Conservation (phyloP, 1,140 invertebrate genomes). For the Heliothis virescens region DNA sequence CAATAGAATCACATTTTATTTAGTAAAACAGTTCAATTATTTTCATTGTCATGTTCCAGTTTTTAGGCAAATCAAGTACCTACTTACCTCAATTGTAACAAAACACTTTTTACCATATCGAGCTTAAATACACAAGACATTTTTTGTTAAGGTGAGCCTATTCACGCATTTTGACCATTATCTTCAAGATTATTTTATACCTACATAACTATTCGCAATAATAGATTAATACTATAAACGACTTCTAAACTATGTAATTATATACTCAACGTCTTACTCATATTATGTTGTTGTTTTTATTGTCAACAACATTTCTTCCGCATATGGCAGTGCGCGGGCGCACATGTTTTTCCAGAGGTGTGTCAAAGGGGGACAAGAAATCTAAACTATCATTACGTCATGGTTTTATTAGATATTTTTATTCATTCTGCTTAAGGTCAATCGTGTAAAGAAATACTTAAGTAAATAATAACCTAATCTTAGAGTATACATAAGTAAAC, state of each 20-base stretch:
- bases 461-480: neutral
- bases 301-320: constrained; percentile 1
- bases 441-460: neutral
- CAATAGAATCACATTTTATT: neutral
- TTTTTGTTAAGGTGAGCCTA: too few relatives aligned
- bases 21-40: too few relatives aligned
- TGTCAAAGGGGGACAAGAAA: neutral
- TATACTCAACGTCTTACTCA: neutral
- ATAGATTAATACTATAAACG: neutral
- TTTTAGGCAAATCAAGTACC: too few relatives aligned
- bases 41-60: too few relatives aligned
- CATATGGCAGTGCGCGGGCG: neutral
- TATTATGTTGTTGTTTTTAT: neutral
- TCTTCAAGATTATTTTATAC: too few relatives aligned
- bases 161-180: too few relatives aligned
- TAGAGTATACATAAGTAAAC: too few relatives aligned
- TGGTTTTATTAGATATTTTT: neutral
- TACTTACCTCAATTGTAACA: too few relatives aligned
- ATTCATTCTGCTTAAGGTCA: neutral
- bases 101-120: too few relatives aligned
- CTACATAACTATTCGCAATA: neutral
- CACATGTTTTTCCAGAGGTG: constrained; percentile 20
- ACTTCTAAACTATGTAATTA: neutral
- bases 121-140: too few relatives aligned
- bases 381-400: neutral